Conservation (phyloP, 2,113 vertebrate genomes). For the Sardina pilchardus region DNA sequence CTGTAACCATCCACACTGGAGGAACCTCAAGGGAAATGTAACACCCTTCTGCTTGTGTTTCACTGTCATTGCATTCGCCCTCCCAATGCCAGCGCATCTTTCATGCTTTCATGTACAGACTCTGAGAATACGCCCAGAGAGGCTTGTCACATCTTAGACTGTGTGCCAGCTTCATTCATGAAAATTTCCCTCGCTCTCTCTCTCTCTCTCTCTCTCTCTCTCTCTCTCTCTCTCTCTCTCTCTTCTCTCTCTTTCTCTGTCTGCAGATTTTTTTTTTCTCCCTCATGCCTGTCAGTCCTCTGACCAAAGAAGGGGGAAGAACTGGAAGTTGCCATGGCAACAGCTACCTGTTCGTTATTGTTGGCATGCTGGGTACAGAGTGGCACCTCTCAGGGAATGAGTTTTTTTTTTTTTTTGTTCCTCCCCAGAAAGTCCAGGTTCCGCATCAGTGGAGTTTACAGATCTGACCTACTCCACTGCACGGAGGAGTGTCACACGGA, state of each 20-base stretch:
- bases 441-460: constrained; percentile 41
- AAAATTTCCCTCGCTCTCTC: constrained; percentile 40
- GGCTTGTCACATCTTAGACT: constrained; percentile 34
- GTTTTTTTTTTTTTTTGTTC: no score
- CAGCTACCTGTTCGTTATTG: constrained; percentile 58
- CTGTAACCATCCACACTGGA: neutral
- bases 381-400: constrained; percentile 45
- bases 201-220: constrained; percentile 22
- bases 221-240: constrained; percentile 39
- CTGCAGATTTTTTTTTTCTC: constrained; percentile 38
- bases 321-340: constrained; percentile 57
- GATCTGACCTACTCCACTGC: constrained; percentile 34
- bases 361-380: constrained; percentile 36
- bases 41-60: neutral
- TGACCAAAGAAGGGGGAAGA: constrained; percentile 50
- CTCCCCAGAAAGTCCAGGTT: constrained; percentile 35
- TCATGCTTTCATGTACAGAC: constrained; percentile 22
- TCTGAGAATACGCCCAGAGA: constrained; percentile 23
- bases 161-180: constrained; percentile 44
- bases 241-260: constrained; percentile 21
- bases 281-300: constrained; percentile 36
- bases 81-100: neutral
- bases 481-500: neutral
- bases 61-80: neutral
- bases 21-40: neutral